Percentiles rank a stretch among this genome's conserved stretches.
These are phyloP conservation scores for Phyllotreta cruciferae DNA, from an alignment of 2,888 invertebrate genomes.

Conservation along the genomic window DNA sequence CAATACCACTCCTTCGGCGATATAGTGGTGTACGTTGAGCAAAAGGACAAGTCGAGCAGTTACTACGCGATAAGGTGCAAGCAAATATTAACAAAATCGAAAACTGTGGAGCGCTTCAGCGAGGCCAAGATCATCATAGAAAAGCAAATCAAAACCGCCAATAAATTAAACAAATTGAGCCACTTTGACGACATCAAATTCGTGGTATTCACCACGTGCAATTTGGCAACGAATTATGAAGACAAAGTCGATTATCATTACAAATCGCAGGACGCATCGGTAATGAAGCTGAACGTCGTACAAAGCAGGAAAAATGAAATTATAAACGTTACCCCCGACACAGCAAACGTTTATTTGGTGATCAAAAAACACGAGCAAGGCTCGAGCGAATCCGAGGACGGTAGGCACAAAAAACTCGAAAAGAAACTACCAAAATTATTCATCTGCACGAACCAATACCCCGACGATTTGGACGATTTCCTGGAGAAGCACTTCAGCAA, in stretches of 20 bases:
- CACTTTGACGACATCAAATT: conserved; percentile 32
- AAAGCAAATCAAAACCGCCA: conserved; percentile 32
- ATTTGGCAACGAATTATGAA: conserved; percentile 25
- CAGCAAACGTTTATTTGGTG: conserved; percentile 34
- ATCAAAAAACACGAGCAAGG: conserved; percentile 23
- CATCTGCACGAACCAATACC: conserved; percentile 39
- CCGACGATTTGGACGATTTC: conserved; percentile 24
- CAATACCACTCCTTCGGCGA: conserved; percentile 44
- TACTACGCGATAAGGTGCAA: conserved; percentile 39
- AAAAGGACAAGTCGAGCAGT: conserved; percentile 18
- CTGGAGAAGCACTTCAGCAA: conserved; percentile 31
- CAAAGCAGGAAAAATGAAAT: conserved; percentile 30
- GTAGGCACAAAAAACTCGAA: background rate
- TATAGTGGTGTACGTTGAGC: conserved; percentile 37
- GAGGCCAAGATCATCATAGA: conserved; percentile 33
- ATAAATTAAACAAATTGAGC: conserved; percentile 19
- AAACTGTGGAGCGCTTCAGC: conserved; percentile 28
- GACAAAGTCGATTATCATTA: background rate
- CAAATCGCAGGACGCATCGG: no score
- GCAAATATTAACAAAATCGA: conserved; percentile 24
- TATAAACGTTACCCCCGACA: conserved; percentile 33
- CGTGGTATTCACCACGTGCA: conserved; percentile 35
- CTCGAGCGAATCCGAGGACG: background rate
- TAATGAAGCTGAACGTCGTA: conserved; percentile 4
- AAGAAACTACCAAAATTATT: conserved; percentile 36